A percentile compares a stretch with the other conserved stretches of the same genome.
These are phyloP conservation scores for Porites divaricata DNA, from an alignment of 92 coral and sea anemone genomes.

Conservation along the genomic window DNA sequence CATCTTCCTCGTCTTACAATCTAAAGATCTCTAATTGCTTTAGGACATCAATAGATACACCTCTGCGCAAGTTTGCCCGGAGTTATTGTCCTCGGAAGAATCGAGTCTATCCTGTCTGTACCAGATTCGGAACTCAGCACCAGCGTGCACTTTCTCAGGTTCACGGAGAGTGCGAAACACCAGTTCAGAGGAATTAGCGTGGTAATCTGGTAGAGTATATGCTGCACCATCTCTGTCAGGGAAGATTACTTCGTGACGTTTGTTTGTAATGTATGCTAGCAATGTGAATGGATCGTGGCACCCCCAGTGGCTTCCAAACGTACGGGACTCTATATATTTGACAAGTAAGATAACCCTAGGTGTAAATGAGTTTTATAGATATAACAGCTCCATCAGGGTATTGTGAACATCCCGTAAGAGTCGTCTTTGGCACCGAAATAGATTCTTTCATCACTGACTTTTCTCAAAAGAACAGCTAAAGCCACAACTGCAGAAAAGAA, in stretches of 20 bases:
- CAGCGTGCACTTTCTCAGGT: not conserved
- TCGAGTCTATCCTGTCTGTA: not conserved
- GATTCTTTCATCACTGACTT: not conserved
- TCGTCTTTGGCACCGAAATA: slow-evolving; percentile 22
- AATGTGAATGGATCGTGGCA: not conserved
- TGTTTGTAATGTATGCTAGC: not conserved
- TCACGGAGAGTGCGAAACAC: not conserved
- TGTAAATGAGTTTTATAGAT: not conserved
- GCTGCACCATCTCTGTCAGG: not conserved
- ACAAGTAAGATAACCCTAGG: slow-evolving; percentile 18
- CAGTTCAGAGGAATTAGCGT: not conserved
- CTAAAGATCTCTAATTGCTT: too few species aligned
- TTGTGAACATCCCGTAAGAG: slow-evolving; percentile 8
- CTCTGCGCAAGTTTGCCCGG: not conserved
- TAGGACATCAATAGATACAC: not conserved
- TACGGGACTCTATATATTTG: not conserved
- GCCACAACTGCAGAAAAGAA: not conserved
- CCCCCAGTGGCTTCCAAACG: slow-evolving; percentile 25
- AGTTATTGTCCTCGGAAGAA: not conserved
- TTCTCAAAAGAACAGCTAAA: slow-evolving; percentile 5
- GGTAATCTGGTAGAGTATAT: not conserved
- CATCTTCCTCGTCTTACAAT: too few species aligned
- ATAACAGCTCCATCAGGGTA: not conserved
- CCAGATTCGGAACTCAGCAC: slow-evolving; percentile 13
- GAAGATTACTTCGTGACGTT: not conserved